Percentiles rank a stretch among this genome's conserved stretches.
These are phyloP conservation scores for Cossypha heuglini DNA, from an alignment of 2,797 vertebrate genomes.

Conservation along the genomic window DNA sequence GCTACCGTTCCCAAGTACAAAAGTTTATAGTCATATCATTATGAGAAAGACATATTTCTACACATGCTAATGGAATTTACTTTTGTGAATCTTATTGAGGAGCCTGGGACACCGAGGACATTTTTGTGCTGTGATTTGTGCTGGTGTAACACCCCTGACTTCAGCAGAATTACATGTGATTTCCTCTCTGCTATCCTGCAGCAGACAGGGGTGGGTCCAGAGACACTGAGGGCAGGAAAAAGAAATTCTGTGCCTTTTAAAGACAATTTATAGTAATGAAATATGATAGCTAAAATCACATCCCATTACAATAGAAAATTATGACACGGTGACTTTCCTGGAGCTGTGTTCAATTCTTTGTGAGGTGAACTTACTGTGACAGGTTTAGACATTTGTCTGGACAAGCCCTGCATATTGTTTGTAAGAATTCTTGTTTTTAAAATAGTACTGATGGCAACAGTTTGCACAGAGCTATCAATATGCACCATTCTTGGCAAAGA, in stretches of 20 bases:
- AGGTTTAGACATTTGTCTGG: not conserved
- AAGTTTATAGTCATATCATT: slow-evolving; percentile 55
- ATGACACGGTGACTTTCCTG: not conserved
- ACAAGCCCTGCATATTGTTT: not conserved
- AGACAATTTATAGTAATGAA: not conserved
- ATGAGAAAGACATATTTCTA: slow-evolving; percentile 36
- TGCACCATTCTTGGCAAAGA: not conserved
- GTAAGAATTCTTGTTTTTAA: not conserved
- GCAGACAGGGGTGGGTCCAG: not conserved
- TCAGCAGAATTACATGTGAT: slow-evolving; percentile 35
- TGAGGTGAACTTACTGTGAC: not conserved
- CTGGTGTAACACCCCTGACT: not conserved
- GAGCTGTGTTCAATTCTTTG: not conserved
- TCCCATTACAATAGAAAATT: fast-evolving
- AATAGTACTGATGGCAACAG: not conserved
- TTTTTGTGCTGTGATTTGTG: not conserved
- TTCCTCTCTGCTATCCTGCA: not conserved
- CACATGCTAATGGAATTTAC: slow-evolving; percentile 52
- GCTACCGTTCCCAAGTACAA: not conserved
- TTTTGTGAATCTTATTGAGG: slow-evolving; percentile 41
- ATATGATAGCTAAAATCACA: not conserved
- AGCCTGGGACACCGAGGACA: not conserved
- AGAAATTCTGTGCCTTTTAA: not conserved
- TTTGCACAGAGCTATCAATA: not conserved
- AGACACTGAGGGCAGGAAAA: not conserved